phyloP scores from a whole-genome alignment of 2,888 invertebrate genomes.

The Tipula unca region DNA sequence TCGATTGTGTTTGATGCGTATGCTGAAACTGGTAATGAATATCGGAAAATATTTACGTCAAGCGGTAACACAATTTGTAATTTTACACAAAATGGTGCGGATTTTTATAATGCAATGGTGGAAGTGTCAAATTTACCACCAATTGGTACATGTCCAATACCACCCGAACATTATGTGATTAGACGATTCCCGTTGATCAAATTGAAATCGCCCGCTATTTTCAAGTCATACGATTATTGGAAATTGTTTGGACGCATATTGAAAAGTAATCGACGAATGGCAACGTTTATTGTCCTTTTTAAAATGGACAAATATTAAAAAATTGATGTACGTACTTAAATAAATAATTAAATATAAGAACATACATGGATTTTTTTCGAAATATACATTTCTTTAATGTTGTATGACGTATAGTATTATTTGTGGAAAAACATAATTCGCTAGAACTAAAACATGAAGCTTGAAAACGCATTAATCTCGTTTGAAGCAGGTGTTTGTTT shows the following conservation, averaged over 20 bases:
- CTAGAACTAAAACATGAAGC: neutral
- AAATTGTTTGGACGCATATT: neutral
- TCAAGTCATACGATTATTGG: neutral
- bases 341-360: neutral
- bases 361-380: no score
- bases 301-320: neutral
- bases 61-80: neutral
- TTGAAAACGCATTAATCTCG: neutral
- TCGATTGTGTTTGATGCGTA: neutral
- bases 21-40: neutral
- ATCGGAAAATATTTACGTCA: neutral
- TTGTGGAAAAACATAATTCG: neutral
- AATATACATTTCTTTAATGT: neutral
- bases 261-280: neutral
- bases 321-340: neutral
- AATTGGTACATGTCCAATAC: neutral
- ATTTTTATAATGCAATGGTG: neutral
- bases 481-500: neutral
- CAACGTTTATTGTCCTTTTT: neutral
- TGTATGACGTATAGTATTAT: neutral
- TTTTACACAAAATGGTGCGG: neutral
- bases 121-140: neutral
- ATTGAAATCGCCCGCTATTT: neutral
- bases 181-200: neutral
- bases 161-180: neutral